phyloP scores from a whole-genome alignment of 2,797 vertebrate species.

The Basileuterus tristriatus region DNA sequence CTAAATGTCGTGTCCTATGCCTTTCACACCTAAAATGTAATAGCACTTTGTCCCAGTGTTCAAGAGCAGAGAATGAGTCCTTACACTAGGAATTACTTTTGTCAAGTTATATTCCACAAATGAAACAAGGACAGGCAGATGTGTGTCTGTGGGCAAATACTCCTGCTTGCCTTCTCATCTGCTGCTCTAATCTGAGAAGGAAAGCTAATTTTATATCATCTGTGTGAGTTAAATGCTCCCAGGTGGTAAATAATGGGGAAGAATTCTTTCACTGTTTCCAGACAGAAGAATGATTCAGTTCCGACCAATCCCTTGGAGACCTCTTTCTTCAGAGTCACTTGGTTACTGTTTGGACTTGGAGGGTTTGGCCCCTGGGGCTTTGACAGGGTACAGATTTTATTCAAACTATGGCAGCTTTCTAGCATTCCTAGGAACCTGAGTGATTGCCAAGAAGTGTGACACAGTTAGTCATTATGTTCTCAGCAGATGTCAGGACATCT shows the following conservation, averaged over 20 bases:
- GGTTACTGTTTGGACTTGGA: background rate
- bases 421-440: background rate
- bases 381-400: background rate
- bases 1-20: background rate
- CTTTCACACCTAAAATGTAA: background rate
- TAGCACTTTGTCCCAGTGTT: background rate
- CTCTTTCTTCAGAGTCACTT: background rate
- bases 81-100: background rate
- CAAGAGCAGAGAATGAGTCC: background rate
- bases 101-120: background rate
- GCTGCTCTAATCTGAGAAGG: background rate
- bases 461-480: background rate
- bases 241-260: background rate
- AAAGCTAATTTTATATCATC: background rate
- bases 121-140: background rate
- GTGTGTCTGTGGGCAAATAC: background rate
- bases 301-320: background rate
- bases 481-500: background rate
- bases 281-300: slow-evolving; percentile 12
- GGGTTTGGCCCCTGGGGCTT: background rate
- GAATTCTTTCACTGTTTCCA: slow-evolving; percentile 5
- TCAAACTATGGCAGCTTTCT: background rate
- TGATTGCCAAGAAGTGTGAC: background rate
- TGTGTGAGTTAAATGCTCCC: background rate
- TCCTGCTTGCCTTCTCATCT: background rate